Percentiles rank a stretch among this genome's conserved stretches.
These are phyloP conservation scores for Anolis carolinensis DNA, from an alignment of 2,113 vertebrate genomes.

Conservation along the genomic window DNA sequence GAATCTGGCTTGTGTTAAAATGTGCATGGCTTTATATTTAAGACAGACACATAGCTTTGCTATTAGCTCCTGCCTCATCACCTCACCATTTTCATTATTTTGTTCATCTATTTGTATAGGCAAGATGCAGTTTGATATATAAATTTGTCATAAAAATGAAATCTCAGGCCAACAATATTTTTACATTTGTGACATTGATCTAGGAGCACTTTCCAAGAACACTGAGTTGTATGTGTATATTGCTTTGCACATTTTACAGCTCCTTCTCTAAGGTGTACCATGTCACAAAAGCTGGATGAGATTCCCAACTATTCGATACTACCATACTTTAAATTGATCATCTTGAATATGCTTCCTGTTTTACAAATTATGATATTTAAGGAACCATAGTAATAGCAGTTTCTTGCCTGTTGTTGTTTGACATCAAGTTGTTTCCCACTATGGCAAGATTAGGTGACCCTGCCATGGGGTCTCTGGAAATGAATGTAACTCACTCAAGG, in stretches of 20 bases:
- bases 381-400: background rate
- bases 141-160: background rate
- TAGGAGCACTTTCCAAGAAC: background rate
- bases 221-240: background rate
- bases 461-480: too few species aligned
- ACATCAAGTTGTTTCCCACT: too few species aligned
- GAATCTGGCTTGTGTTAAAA: constrained; percentile 17
- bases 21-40: constrained; percentile 34
- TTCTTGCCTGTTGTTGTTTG: background rate
- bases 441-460: too few species aligned
- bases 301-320: too few species aligned
- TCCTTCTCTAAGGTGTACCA: too few species aligned
- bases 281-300: too few species aligned
- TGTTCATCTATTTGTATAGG: background rate
- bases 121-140: constrained; percentile 32
- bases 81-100: background rate
- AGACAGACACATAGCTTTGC: background rate
- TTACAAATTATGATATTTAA: too few species aligned
- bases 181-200: constrained; percentile 16
- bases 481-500: too few species aligned
- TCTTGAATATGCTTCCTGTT: too few species aligned
- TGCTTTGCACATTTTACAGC: too few species aligned
- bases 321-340: too few species aligned
- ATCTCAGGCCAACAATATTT: constrained; percentile 26
- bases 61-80: background rate